Evolutionary conservation across 1,140 invertebrate genomes (phyloP), one percentile per base, ranked within the genome.

Genomic region (Ctenoplectra terminalis): DNA sequence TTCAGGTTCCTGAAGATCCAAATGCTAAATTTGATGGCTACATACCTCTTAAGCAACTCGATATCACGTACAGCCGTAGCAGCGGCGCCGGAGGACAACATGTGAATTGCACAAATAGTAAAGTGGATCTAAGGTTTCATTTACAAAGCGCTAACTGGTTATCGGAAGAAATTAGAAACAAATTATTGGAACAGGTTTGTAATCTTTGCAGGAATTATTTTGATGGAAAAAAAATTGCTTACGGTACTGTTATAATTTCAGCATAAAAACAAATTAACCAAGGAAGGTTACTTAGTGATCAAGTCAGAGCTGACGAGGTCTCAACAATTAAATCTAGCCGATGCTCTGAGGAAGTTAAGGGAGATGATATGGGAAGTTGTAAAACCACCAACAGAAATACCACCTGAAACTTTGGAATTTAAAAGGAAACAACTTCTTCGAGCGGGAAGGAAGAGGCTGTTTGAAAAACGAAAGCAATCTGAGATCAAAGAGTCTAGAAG

Each of bases 51-150:
- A 96, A 99, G 31, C 94, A 98, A 92, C 89, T 99, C 23, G 92
- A 96, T 58, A 96, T 99, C 7, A 97, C 95, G 11, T 98, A 97
- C 90, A 96, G 95, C 76, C 95, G 95, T 76, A 98, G 98, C 87
- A 96, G 96, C 74, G 98, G 98, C 5, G 97, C 98, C 5, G 98
- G 98, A 40, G 98, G 98, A 66, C 98, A 99, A 92, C 96, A 99
- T 95, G 98, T 99, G 1, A 98, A 99, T 91, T 96, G 96, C 93
- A 96, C 97, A 0, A 98, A 98, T 88, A 98, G 98, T 4, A 99
- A 99, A 96, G 98, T 99, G 1, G 97, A 99, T 91, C 72, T 99
- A 3, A 94, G 98, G 73, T 99, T 99, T 88, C 96, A 99, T 90
- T 85, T 99, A 6, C 92, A 95, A 46, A 94, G 95, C 66, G 98